These are phyloP conservation scores for Hydra vulgaris DNA, from an alignment of 30 jellyfish, hydroid and myxozoan genomes.

Conservation along the genomic window DNA sequence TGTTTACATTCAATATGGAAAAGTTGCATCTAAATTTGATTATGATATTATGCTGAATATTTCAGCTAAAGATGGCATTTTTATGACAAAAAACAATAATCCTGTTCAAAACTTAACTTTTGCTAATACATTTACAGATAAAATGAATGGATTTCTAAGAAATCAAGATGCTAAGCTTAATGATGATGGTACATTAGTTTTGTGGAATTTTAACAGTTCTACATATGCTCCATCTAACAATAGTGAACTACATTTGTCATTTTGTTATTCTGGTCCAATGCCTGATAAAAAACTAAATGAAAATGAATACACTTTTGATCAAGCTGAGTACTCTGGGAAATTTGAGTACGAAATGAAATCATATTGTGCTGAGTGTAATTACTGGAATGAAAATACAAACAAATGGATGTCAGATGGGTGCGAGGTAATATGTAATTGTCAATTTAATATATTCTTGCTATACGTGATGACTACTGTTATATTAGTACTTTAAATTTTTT, in stretches of 20 bases:
- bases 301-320: conserved; percentile 52
- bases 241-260: conserved; percentile 23
- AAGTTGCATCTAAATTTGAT: no score
- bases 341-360: conserved; percentile 47
- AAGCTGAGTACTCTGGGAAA: conserved; percentile 37
- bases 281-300: conserved; percentile 33
- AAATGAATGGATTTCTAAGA: conserved; percentile 11
- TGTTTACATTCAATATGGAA: no score
- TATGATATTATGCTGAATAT: no score
- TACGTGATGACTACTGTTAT: no score
- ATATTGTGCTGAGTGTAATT: no score
- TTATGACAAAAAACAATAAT: neutral
- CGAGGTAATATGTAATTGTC: no score
- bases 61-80: conserved; percentile 9
- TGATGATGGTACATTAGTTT: conserved; percentile 46
- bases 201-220: conserved; percentile 45
- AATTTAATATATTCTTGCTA: no score
- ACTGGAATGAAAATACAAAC: no score
- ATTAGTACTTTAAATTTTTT: no score
- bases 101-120: no score
- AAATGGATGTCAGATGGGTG: no score
- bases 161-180: conserved; percentile 30
- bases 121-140: neutral
- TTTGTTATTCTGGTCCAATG: conserved; percentile 50
- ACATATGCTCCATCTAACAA: conserved; percentile 37